Percentiles rank a stretch among this genome's conserved stretches.
Conservation (phyloP, 1,140 invertebrate species). For the Tetragnatha versicolor region DNA sequence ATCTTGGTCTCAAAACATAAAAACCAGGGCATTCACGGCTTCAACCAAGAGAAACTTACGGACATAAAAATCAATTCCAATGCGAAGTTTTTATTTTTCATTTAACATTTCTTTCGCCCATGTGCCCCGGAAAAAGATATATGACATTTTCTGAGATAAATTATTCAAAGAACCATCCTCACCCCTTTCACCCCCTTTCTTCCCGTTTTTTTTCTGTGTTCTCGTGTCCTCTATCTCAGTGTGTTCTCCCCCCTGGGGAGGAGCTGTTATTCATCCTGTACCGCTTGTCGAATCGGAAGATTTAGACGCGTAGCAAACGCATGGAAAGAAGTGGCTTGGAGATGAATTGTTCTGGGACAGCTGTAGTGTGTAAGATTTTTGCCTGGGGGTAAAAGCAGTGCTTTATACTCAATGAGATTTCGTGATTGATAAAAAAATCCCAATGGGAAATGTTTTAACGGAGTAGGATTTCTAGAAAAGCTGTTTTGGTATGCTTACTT, state of each 20-base stretch:
- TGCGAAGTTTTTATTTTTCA: constrained; percentile 15
- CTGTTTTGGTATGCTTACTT: no score
- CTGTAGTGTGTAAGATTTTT: no score
- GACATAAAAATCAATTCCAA: constrained; percentile 43
- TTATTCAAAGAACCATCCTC: constrained; percentile 32
- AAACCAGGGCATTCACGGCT: not conserved
- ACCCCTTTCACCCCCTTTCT: not conserved
- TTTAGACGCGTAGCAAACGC: not conserved
- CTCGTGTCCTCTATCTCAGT: no score
- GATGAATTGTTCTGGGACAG: no score
- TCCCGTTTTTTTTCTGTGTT: not conserved
- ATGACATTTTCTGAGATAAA: constrained; percentile 43
- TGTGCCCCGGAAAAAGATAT: constrained; percentile 32
- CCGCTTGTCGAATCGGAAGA: not conserved
- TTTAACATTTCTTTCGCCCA: constrained; percentile 2
- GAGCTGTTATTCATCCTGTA: constrained; percentile 1
- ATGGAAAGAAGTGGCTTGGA: no score
- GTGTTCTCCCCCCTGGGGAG: not conserved
- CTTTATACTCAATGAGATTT: no score
- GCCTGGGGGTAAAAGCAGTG: no score
- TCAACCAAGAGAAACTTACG: constrained; percentile 10
- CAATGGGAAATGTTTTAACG: no score
- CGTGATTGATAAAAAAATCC: no score
- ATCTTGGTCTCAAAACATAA: not conserved
- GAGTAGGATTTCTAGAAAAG: no score